Evolutionary conservation across 2,797 vertebrate genomes (phyloP).

Genomic region (Centropyge bicolor): DNA sequence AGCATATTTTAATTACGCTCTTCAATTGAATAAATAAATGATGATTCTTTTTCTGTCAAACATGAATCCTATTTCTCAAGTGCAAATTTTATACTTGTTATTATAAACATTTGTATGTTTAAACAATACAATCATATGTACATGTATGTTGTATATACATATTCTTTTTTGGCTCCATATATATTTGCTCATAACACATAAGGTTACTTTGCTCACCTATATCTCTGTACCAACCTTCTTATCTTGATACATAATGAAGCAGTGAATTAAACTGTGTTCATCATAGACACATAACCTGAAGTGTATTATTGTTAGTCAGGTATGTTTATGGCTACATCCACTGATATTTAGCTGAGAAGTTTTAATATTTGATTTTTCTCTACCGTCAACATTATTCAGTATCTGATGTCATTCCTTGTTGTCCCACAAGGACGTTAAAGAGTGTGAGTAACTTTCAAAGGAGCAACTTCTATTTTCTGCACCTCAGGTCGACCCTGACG

Average conservation of each 20-base stretch:
- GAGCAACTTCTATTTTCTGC: neutral
- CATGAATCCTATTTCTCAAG: neutral
- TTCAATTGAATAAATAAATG: neutral
- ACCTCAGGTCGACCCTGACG: neutral
- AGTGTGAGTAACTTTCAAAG: neutral
- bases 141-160: neutral
- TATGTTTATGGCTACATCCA: neutral
- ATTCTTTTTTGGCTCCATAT: neutral
- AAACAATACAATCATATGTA: no score
- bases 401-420: neutral
- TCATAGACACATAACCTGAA: neutral
- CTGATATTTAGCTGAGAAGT: neutral
- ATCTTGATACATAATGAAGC: neutral
- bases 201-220: no score
- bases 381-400: neutral
- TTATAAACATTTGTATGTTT: neutral
- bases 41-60: neutral
- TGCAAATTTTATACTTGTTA: neutral
- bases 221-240: neutral
- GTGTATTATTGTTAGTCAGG: neutral
- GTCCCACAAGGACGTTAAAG: constrained; percentile 12
- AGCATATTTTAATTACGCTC: neutral
- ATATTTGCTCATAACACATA: neutral
- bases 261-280: neutral
- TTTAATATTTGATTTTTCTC: neutral